phyloP scores from a whole-genome alignment of 2,888 invertebrate genomes.

The Caradrina kadenii region DNA sequence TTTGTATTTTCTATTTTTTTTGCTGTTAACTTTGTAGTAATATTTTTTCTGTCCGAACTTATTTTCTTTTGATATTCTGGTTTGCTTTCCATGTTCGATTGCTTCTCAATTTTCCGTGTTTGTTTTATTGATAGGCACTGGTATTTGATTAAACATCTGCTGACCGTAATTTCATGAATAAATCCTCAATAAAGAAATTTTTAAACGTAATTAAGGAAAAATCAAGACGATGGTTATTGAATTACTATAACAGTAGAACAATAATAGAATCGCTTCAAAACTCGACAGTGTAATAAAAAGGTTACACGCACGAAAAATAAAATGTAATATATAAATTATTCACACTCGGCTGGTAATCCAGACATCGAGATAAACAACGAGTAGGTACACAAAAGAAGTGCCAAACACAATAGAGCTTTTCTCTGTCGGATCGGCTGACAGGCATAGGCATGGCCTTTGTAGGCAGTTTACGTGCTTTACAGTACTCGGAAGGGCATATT shows the following conservation, averaged over 20 bases:
- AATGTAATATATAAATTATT: slow-evolving; percentile 59
- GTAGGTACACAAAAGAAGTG: slow-evolving; percentile 76
- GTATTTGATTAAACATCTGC: no score
- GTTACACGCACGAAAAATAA: slow-evolving; percentile 54
- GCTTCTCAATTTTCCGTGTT: background rate
- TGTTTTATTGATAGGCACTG: background rate
- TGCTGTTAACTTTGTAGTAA: slow-evolving; percentile 4
- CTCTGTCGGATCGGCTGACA: slow-evolving; percentile 74
- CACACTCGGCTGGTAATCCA: slow-evolving; percentile 66
- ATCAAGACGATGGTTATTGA: no score
- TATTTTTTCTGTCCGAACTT: background rate
- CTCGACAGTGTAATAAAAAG: slow-evolving; percentile 23
- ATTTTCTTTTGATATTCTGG: slow-evolving; percentile 10
- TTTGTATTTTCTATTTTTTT: no score
- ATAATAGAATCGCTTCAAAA: background rate
- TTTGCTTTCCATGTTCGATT: background rate
- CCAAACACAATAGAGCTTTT: slow-evolving; percentile 77
- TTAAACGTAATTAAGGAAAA: no score
- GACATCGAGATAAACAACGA: slow-evolving; percentile 69
- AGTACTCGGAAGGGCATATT: slow-evolving; percentile 66
- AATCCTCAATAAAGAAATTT: no score
- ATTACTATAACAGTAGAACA: background rate
- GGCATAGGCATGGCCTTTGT: slow-evolving; percentile 80
- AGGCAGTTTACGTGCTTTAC: slow-evolving; percentile 77
- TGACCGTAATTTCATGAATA: no score